Conservation (phyloP, 2,797 vertebrate species). For the Acanthornis magna region DNA sequence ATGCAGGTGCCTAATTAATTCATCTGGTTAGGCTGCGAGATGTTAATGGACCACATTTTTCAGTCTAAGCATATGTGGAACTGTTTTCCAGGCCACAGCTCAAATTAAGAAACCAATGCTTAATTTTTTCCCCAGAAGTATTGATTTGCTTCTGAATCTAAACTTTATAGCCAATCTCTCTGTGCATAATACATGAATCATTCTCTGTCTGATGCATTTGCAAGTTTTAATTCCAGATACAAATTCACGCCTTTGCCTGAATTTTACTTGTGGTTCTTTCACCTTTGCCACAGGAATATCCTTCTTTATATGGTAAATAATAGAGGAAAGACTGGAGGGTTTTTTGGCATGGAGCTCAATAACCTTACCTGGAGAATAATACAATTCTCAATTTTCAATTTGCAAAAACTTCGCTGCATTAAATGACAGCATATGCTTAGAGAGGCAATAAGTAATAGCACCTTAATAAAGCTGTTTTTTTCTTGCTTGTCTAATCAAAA, state of each 20-base stretch:
- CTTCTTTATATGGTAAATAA: background rate
- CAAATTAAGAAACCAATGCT: background rate
- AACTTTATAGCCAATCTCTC: background rate
- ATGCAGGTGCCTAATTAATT: slow-evolving; percentile 28
- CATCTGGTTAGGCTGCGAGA: background rate
- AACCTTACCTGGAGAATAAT: background rate
- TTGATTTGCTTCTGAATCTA: background rate
- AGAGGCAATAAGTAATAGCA: background rate
- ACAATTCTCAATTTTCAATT: background rate
- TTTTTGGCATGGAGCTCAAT: background rate
- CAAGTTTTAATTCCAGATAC: background rate
- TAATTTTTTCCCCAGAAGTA: background rate
- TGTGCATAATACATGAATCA: background rate
- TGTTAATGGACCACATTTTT: slow-evolving; percentile 4
- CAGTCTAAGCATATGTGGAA: background rate
- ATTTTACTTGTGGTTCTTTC: background rate
- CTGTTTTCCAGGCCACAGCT: background rate
- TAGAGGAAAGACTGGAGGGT: background rate
- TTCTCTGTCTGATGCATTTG: background rate
- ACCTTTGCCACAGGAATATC: background rate
- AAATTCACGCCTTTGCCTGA: background rate
- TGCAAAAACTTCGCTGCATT: background rate
- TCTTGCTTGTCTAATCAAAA: background rate
- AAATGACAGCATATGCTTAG: background rate
- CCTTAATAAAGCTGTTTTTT: background rate